phyloP scores from a whole-genome alignment of 2,113 vertebrate genomes.

The Odobenus rosmarus region DNA sequence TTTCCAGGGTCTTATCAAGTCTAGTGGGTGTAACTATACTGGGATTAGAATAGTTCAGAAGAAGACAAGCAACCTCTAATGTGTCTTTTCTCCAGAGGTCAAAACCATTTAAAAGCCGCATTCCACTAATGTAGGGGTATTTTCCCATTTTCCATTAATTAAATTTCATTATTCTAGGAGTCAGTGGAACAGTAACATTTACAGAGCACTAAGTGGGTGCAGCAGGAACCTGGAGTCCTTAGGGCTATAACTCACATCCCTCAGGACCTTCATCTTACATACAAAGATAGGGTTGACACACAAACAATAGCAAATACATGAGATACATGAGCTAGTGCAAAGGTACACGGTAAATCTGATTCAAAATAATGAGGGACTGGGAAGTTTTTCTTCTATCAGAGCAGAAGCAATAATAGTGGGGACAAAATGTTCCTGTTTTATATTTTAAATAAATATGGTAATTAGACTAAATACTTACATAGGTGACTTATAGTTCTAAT shows the following conservation, averaged over 20 bases:
- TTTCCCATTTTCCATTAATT: neutral
- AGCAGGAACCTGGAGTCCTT: neutral
- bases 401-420: neutral
- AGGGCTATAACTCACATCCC: neutral
- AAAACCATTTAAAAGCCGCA: slow-evolving; percentile 8
- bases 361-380: neutral
- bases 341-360: neutral
- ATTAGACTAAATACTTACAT: neutral
- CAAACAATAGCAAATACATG: neutral
- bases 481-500: neutral
- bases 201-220: neutral
- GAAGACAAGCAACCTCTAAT: neutral
- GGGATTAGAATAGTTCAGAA: neutral
- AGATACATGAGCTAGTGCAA: neutral
- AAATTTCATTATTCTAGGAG: neutral
- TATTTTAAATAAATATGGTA: neutral
- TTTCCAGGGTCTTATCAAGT: neutral
- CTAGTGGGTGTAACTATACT: neutral
- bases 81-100: neutral
- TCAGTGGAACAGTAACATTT: neutral
- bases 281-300: neutral
- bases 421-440: neutral
- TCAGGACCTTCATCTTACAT: rapidly evolving
- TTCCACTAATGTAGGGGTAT: neutral
- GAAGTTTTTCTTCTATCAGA: neutral